Base-by-base conservation (phyloP, 2,888 invertebrate genomes). In the Acleris cristana region DNA sequence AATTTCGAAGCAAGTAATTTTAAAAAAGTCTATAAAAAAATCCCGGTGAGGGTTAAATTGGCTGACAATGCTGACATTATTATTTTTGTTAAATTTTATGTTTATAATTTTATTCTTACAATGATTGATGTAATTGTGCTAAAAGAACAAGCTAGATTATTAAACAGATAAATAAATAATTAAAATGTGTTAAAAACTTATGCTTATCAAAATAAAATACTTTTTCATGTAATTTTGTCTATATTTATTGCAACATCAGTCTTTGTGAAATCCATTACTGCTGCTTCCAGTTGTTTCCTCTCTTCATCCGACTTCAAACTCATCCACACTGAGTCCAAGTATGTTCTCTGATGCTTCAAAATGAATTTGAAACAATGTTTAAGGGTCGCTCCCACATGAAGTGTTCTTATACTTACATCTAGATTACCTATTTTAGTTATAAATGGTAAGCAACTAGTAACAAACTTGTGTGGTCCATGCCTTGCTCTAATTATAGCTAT, bases 341-440 rank as follows among this genome's bases (percentile, higher is more conserved):
- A 95, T 60, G 90, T 86, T 75, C 94, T 93, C 76, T 97, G 96
- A 83, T 96, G 94, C 69, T 92, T 94, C 78, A 95, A 92, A 65
- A 97, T 94, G 79, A 95, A 96, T 74, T 94, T 94, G 79, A 96
- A 96, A 85, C 97, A 96, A 72, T 97, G 96, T 84, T 95, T 95
- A 62, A 97, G 92, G 18, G 97, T 96, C 3, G 97, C 97, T 23
- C 97, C 96, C 2, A 95, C 93, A 83, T 97, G 96, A 5, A 97
- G 83, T 19, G 95, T 96, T 60, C 93, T 94, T 26, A 96, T 83
- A 62, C 87, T 91, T 0, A 96, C 95, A 59, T 90, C 86, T 70
- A 94, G 90, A 30, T 94, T 94, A 12, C 95, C 95, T 52, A 97
- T 89, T 77, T 94, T 91, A n/a, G 93, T 95, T 60, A 97, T 93